These are phyloP conservation scores for Sinosuthora webbiana DNA, from an alignment of 2,113 vertebrate genomes.

Conservation along the genomic window DNA sequence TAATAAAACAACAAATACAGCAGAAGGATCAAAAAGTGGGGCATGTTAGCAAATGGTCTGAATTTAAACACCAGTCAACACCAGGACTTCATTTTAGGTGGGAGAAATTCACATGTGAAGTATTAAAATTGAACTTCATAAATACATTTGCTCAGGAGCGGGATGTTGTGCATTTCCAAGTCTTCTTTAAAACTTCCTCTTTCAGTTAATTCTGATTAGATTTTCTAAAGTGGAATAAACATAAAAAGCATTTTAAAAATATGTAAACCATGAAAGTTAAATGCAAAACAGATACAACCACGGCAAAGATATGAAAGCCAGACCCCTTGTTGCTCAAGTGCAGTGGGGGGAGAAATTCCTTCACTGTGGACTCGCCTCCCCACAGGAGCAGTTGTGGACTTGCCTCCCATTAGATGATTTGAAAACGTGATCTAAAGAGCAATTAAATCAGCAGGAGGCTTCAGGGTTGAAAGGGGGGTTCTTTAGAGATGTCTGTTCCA, in stretches of 20 bases:
- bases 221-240: neutral
- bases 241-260: neutral
- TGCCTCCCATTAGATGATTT: neutral
- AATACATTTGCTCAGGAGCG: neutral
- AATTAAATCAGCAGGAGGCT: neutral
- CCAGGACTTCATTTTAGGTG: conserved; percentile 4
- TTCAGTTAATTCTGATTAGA: neutral
- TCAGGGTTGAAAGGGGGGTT: neutral
- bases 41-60: neutral
- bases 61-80: conserved; percentile 28
- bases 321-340: neutral
- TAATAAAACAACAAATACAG: neutral
- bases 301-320: neutral
- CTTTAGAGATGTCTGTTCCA: neutral
- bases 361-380: rapidly evolving
- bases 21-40: neutral
- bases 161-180: neutral
- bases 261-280: neutral
- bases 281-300: conserved; percentile 12
- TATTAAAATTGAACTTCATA: conserved; percentile 11
- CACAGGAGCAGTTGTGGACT: neutral
- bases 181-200: conserved; percentile 30
- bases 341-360: neutral
- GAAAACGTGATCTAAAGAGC: neutral
- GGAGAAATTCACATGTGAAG: neutral